Conservation (phyloP, 2,113 vertebrate genomes). For the Corythoichthys intestinalis region DNA sequence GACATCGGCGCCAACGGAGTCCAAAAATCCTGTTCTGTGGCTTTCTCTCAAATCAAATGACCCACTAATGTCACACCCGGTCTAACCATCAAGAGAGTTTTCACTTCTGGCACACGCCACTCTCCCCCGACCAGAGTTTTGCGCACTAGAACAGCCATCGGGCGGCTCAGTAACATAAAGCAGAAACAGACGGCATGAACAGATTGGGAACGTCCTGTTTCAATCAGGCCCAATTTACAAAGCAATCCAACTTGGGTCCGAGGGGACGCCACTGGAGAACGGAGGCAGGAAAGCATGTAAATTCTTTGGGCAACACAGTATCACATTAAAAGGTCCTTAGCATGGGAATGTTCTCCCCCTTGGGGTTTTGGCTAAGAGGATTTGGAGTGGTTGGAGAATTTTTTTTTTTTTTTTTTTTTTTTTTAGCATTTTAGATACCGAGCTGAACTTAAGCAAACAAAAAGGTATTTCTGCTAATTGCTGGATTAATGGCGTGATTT, state of each 20-base stretch:
- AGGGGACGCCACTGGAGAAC: conserved; percentile 48
- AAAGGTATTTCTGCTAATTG: conserved; percentile 32
- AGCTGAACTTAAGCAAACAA: conserved; percentile 25
- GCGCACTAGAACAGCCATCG: conserved; percentile 66
- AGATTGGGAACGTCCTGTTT: conserved; percentile 74
- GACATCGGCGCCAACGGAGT: conserved; percentile 34
- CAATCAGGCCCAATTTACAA: conserved; percentile 66
- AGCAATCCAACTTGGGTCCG: conserved; percentile 56
- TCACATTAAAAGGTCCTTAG: conserved; percentile 35
- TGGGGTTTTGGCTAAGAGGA: not conserved
- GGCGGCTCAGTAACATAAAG: conserved; percentile 62
- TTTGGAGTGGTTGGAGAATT: conserved; percentile 11
- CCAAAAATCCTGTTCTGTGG: conserved; percentile 28
- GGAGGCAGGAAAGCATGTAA: conserved; percentile 47
- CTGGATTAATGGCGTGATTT: conserved; percentile 21
- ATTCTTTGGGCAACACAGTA: conserved; percentile 42
- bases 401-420: not conserved
- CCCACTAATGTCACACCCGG: conserved; percentile 55
- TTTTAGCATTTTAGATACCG: conserved; percentile 40
- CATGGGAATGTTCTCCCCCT: not conserved
- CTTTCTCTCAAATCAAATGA: conserved; percentile 53
- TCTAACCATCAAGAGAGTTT: conserved; percentile 46
- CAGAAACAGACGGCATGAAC: conserved; percentile 69
- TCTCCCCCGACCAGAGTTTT: conserved; percentile 49
- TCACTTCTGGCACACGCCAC: conserved; percentile 61